A percentile compares a stretch with the other conserved stretches of the same genome.
These are phyloP conservation scores for Polylopha cassiicola DNA, from an alignment of 2,888 invertebrate genomes.

Conservation along the genomic window DNA sequence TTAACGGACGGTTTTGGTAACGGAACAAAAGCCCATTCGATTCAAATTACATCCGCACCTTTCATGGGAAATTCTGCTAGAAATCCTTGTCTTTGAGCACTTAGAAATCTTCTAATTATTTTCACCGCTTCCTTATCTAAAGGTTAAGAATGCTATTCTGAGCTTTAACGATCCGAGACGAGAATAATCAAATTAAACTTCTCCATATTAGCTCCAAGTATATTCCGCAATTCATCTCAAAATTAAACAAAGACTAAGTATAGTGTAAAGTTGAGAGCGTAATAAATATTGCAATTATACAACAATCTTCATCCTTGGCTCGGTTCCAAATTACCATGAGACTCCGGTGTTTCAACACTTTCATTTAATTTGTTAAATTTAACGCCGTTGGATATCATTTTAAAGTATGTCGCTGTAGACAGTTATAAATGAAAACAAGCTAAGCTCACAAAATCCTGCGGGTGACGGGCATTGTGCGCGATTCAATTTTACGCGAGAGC, in stretches of 20 bases:
- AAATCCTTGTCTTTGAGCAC: constrained; percentile 24
- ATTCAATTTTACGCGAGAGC: constrained; percentile 18
- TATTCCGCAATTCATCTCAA: constrained; percentile 4
- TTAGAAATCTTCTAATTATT: constrained; percentile 33
- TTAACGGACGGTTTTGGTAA: constrained; percentile 49
- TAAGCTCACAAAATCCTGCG: constrained; percentile 20
- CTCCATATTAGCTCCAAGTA: neutral
- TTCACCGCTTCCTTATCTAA: constrained; percentile 21
- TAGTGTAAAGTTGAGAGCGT: constrained; percentile 9
- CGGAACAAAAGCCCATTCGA: constrained; percentile 58
- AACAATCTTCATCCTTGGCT: constrained; percentile 32
- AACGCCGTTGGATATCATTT: constrained; percentile 6
- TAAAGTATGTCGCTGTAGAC: constrained; percentile 12
- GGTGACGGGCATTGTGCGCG: constrained; percentile 15
- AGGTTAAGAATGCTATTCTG: constrained; percentile 3
- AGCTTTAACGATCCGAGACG: neutral
- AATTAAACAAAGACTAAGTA: constrained; percentile 13
- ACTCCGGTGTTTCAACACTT: constrained; percentile 34
- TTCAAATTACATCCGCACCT: constrained; percentile 50
- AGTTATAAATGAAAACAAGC: constrained; percentile 20
- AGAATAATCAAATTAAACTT: constrained; percentile 1
- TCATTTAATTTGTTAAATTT: constrained; percentile 28
- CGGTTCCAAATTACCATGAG: constrained; percentile 33
- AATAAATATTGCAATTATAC: constrained; percentile 32
- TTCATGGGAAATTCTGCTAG: constrained; percentile 36